Base-by-base conservation (phyloP, 2,888 invertebrate species). In the Micoletzkya japonica region DNA sequence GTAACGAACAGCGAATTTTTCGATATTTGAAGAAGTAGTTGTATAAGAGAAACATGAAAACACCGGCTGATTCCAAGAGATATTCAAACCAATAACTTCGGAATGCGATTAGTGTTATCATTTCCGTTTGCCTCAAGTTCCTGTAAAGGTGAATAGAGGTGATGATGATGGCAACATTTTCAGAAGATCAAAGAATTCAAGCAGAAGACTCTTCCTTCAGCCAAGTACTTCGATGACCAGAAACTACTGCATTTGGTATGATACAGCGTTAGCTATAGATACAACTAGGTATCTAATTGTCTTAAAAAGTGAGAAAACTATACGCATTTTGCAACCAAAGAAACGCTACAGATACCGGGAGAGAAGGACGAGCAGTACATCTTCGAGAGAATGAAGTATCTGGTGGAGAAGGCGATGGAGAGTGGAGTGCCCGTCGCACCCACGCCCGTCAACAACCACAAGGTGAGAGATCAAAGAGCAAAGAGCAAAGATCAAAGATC, bases 211-310 rank as follows among this genome's bases (percentile, higher is more conserved):
- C 74, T 85, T 39, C 85, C 85, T 2, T 82, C 82, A 7, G 85
- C 85, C 17, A 86, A 86, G 67, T 85, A 85, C 74, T 85, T 85
- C 60, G 85, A 85, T 70, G 85, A 85, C 66, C 83, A 84, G 56
- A 77, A 81, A 61, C 70, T 86, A 36, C 77, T 85, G 34, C 84
- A 86, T 71, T 70, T 85, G 76, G 84, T 84, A 24, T 24, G 28
- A 37, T 44, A 4, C 4, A 7, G 37, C 17, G 14, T 26, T 28
- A 34, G n/a, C 4, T 20, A 52, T 52, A 50, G 63, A 32, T 17
- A n/a, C n/a, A n/a, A 44, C 20, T 44, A 14, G 44, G 10, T 20
- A 20, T 10, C 44, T 20, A 44, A 44, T 44, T 44, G 44, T 10
- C 44, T 14, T 44, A 14, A 14, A 20, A 14, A 44, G 20, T 14